phyloP scores from a whole-genome alignment of 2,888 invertebrate species.

The Ametastegia equiseti region DNA sequence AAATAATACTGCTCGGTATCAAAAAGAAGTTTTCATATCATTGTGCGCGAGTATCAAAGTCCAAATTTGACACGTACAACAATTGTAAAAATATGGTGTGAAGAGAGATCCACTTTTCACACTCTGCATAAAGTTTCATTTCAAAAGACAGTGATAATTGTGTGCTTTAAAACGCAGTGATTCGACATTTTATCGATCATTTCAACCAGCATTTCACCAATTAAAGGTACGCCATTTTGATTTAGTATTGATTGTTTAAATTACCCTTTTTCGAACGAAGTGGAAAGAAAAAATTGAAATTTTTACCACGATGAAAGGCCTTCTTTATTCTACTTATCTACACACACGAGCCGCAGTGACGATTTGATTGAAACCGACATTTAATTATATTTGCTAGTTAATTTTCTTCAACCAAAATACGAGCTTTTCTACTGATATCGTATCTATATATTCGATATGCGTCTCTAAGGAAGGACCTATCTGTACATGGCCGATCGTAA shows the following conservation, averaged over 20 bases:
- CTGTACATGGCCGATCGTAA: conserved; percentile 8
- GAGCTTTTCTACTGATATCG: not conserved
- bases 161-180: conserved; percentile 9
- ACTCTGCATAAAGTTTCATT: not conserved
- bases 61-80: no score
- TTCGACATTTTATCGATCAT: not conserved
- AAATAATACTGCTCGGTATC: no score
- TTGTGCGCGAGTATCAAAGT: no score
- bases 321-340: not conserved
- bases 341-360: not conserved
- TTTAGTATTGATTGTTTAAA: not conserved
- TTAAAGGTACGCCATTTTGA: conserved; percentile 7
- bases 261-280: not conserved
- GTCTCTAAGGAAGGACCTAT: not conserved
- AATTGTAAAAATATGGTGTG: no score
- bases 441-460: not conserved
- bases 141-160: conserved; percentile 4
- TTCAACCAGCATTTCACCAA: not conserved
- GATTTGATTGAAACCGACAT: not conserved
- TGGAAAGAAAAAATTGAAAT: not conserved
- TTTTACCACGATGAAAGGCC: not conserved
- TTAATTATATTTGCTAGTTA: not conserved
- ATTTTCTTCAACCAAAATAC: not conserved
- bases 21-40: no score
- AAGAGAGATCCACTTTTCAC: not conserved